Conservation (phyloP, 2,113 vertebrate species). For the Paracanthobrama guichenoti region DNA sequence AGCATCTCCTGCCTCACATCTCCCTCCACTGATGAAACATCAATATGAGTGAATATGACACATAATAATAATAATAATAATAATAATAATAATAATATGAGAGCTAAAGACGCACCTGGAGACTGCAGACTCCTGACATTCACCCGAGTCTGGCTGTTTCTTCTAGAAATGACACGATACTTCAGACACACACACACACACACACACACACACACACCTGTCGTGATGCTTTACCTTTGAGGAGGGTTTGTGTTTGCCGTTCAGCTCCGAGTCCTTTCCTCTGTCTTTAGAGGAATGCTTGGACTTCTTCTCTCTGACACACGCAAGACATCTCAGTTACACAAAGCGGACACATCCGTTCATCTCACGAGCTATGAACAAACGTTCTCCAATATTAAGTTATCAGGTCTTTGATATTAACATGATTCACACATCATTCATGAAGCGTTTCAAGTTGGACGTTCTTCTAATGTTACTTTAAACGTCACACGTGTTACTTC, state of each 20-base stretch:
- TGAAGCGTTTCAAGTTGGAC: too few relatives aligned
- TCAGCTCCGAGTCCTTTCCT: neutral
- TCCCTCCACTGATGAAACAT: conserved; percentile 32
- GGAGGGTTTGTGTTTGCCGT: neutral
- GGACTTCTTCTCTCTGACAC: conserved; percentile 21
- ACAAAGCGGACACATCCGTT: neutral
- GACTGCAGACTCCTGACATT: conserved; percentile 23
- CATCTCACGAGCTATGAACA: neutral
- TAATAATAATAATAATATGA: too few relatives aligned
- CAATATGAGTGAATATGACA: conserved; percentile 1
- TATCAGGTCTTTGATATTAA: too few relatives aligned
- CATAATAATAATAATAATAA: neutral
- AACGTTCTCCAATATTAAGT: too few relatives aligned
- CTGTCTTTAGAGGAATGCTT: neutral
- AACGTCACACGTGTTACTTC: too few relatives aligned
- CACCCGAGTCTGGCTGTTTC: neutral
- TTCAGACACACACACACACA: neutral
- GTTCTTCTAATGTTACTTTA: too few relatives aligned
- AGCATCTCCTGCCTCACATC: conserved; percentile 6
- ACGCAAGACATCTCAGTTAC: neutral
- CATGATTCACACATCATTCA: too few relatives aligned
- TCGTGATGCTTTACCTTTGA: conserved; percentile 12
- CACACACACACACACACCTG: neutral
- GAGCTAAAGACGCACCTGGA: conserved; percentile 42
- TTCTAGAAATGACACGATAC: neutral